Base-by-base conservation (phyloP, 2,797 vertebrate species). In the Ibycter americanus region DNA sequence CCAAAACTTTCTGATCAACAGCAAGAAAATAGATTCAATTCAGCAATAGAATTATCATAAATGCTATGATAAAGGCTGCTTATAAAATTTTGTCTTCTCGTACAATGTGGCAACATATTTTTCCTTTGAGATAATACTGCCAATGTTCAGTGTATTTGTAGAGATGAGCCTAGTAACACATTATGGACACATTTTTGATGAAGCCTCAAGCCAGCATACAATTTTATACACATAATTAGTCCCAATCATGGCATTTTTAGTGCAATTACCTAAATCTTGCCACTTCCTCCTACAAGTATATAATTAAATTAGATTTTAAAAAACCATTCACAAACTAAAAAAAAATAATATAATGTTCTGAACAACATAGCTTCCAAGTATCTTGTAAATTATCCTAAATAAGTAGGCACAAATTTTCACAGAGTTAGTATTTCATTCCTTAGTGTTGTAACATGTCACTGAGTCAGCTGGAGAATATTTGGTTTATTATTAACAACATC, bases 81-180 rank as follows among this genome's bases (percentile, higher is more conserved):
- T 83, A 18, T 77, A 47, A 89, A 79, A 34, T 56, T 40, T 74
- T 32, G 6, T 16, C 59, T 84, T 81, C 36, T 15, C 40, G 52
- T 61, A 78, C 26, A 67, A 38, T n/a, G 27, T 42, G 44, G 19
- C 0, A 0, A 68, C 11, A 11, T 20, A 12, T n/a, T 70, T 93
- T 87, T 73, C 9, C 74, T 87, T 90, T 73, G 46, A 52, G 27
- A 34, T 20, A 77, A 40, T 74, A 49, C 3, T 59, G 19, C 42
- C 11, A 27, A 25, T 34, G 7, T 76, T 55, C 36, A 31, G 29
- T 14, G 3, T 46, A 46, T 81, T 81, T 90, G 81, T 55, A 81
- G 65, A 73, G 40, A 81, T 51, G 22, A 87, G 12, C 26, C 15
- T 71, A 72, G n/a, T 46, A 58, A 65, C 11, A 58, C 3, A 40